Evolutionary conservation across 2,888 invertebrate genomes (phyloP).

Genomic region (Phanerotoma sp.): DNA sequence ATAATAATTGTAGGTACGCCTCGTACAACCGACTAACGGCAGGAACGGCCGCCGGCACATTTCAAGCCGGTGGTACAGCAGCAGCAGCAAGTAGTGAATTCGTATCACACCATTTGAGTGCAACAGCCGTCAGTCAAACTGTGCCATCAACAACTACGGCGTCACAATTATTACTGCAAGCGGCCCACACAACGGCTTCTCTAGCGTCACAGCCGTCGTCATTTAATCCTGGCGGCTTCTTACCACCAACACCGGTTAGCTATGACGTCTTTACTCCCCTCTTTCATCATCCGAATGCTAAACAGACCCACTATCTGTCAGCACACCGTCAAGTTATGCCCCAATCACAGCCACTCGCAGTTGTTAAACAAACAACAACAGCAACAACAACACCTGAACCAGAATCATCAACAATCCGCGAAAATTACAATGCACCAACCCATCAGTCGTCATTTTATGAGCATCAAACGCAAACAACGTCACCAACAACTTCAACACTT

Average conservation of each 20-base stretch:
- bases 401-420: conserved; percentile 63
- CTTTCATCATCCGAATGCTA: conserved; percentile 74
- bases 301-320: conserved; percentile 73
- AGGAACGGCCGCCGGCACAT: conserved; percentile 65
- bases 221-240: conserved; percentile 71
- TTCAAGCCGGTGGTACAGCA: conserved; percentile 69
- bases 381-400: no score
- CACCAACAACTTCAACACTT: conserved; percentile 60
- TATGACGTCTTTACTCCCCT: conserved; percentile 84
- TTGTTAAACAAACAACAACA: conserved; percentile 45
- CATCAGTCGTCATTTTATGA: conserved; percentile 71
- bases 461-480: conserved; percentile 60
- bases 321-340: conserved; percentile 72
- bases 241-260: conserved; percentile 74
- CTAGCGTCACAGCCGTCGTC: conserved; percentile 68
- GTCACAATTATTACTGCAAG: conserved; percentile 68
- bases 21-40: conserved; percentile 81
- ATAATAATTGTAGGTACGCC: conserved; percentile 59
- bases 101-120: conserved; percentile 50
- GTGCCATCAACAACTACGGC: conserved; percentile 66
- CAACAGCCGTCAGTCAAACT: conserved; percentile 60
- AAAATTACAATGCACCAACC: conserved; percentile 63
- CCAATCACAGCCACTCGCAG: conserved; percentile 49
- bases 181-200: conserved; percentile 63
- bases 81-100: conserved; percentile 70